Conservation (phyloP, 1,140 invertebrate species). For the Hylyphantes graminicola region DNA sequence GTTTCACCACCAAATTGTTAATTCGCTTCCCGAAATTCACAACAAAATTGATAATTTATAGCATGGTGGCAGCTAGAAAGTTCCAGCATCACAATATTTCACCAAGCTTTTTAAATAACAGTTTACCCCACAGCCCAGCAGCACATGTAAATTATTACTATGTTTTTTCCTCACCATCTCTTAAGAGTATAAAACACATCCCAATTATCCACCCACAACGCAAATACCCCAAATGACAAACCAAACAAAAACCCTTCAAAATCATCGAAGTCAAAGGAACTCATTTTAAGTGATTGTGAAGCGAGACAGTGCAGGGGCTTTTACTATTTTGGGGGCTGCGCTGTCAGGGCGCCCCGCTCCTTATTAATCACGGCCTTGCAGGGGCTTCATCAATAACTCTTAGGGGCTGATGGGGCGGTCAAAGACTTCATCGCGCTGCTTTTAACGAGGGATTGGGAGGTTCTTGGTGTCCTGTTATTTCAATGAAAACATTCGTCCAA, state of each 20-base stretch:
- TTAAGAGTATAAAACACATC: not conserved
- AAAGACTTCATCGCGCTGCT: conserved; percentile 50
- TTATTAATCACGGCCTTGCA: conserved; percentile 47
- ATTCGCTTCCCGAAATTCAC: too few relatives aligned
- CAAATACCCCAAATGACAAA: conserved; percentile 49
- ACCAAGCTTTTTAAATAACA: too few relatives aligned
- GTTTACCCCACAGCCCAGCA: too few relatives aligned
- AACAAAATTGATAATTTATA: too few relatives aligned
- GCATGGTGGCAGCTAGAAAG: too few relatives aligned
- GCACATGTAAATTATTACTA: too few relatives aligned
- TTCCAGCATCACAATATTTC: too few relatives aligned
- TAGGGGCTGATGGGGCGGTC: conserved; percentile 40
- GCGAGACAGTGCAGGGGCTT: conserved; percentile 43
- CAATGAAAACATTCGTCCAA: too few relatives aligned
- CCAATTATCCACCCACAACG: conserved; percentile 40
- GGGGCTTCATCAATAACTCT: conserved; percentile 55
- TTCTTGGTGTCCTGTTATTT: not conserved
- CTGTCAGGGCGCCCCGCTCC: conserved; percentile 49
- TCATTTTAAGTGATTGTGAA: conserved; percentile 57
- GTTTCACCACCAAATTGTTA: too few relatives aligned
- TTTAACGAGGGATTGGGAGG: conserved; percentile 35
- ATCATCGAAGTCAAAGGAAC: conserved; percentile 13
- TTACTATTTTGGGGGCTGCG: conserved; percentile 38
- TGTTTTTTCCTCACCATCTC: too few relatives aligned
- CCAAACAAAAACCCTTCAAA: conserved; percentile 29